Conservation (phyloP, 2,888 invertebrate genomes). For the Platycheirus rosarum region DNA sequence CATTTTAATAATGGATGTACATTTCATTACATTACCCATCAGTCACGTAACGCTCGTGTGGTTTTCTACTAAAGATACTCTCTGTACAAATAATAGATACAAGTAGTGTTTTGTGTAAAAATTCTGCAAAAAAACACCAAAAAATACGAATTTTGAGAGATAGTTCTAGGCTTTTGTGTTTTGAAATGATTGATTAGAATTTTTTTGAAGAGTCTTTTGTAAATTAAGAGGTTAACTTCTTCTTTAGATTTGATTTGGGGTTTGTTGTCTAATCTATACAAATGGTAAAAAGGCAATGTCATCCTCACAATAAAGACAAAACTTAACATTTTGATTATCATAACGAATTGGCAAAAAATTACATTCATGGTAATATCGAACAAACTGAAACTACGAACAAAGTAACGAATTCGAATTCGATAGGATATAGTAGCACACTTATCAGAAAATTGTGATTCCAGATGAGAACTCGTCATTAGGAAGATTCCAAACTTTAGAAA, state of each 20-base stretch:
- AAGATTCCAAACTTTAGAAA: background rate
- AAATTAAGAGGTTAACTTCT: slow-evolving; percentile 12
- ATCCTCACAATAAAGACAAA: too few relatives aligned
- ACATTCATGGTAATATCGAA: too few relatives aligned
- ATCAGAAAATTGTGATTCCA: too few relatives aligned
- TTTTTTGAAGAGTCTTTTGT: slow-evolving; percentile 42
- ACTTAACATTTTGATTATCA: too few relatives aligned
- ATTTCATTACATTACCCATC: slow-evolving; percentile 55
- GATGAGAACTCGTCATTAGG: too few relatives aligned
- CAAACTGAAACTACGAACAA: too few relatives aligned
- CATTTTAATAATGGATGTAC: slow-evolving; percentile 66
- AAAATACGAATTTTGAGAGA: slow-evolving; percentile 70
- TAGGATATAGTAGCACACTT: too few relatives aligned
- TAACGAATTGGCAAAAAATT: too few relatives aligned
- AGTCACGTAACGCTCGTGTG: slow-evolving; percentile 77
- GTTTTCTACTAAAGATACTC: slow-evolving; percentile 51
- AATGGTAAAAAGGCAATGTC: too few relatives aligned
- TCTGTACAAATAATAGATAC: background rate
- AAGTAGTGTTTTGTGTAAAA: slow-evolving; percentile 34
- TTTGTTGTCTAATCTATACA: background rate
- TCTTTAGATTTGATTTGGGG: slow-evolving; percentile 1
- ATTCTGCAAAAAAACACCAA: slow-evolving; percentile 62
- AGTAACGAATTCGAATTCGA: too few relatives aligned
- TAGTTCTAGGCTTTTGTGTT: slow-evolving; percentile 73
- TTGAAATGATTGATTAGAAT: slow-evolving; percentile 70